These are phyloP conservation scores for Chaenodraco wilsoni DNA, from an alignment of 2,797 vertebrate species.

Conservation along the genomic window DNA sequence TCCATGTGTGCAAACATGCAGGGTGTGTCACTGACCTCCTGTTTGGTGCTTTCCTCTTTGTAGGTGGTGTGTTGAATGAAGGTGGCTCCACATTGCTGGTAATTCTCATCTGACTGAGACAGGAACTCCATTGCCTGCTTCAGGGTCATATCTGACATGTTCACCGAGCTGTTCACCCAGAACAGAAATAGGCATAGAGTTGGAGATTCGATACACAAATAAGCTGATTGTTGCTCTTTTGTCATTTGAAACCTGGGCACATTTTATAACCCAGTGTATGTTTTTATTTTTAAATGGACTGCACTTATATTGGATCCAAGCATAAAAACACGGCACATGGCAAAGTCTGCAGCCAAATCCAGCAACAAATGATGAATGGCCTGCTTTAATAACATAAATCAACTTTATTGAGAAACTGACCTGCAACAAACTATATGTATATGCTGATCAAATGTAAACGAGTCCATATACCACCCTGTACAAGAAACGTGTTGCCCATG, in stretches of 20 bases:
- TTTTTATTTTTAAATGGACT: too few species aligned
- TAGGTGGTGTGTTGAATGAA: conserved; percentile 92
- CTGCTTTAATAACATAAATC: background rate
- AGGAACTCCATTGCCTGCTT: conserved; percentile 88
- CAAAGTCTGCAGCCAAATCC: background rate
- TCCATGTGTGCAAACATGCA: background rate
- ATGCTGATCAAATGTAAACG: background rate
- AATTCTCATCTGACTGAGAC: conserved; percentile 79
- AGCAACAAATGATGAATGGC: background rate
- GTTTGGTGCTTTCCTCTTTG: conserved; percentile 88
- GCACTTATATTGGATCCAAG: too few species aligned
- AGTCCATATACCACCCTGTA: background rate
- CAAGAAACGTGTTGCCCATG: background rate
- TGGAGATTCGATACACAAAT: background rate
- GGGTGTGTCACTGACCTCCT: conserved; percentile 80
- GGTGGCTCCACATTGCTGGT: conserved; percentile 88
- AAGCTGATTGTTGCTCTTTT: conserved; percentile 9
- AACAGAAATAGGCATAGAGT: background rate
- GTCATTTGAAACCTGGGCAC: background rate
- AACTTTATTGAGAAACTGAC: background rate
- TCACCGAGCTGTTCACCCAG: conserved; percentile 72
- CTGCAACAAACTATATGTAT: background rate
- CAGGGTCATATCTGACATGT: conserved; percentile 82
- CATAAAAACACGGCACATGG: background rate
- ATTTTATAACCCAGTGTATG: background rate